phyloP scores from a whole-genome alignment of 2,797 vertebrate genomes.

The Coreius guichenoti region DNA sequence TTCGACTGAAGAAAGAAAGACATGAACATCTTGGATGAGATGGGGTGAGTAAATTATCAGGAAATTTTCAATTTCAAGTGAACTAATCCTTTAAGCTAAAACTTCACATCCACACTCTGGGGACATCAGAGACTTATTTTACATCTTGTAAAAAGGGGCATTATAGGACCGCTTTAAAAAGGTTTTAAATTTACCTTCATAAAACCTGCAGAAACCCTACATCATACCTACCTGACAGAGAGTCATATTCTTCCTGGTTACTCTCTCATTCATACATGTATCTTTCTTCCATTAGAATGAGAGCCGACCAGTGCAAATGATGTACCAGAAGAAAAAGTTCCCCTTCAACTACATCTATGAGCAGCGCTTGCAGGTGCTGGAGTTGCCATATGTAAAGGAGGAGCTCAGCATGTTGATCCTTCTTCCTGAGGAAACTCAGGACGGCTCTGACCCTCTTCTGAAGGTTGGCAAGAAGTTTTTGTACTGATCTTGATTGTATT shows the following conservation, averaged over 20 bases:
- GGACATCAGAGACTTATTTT: no score
- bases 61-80: no score
- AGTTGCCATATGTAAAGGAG: conserved; percentile 81
- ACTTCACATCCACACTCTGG: no score
- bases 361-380: conserved; percentile 81
- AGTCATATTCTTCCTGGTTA: neutral
- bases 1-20: no score
- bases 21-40: no score
- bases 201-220: neutral
- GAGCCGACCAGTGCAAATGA: conserved; percentile 85
- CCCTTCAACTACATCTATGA: conserved; percentile 82
- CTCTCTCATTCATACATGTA: neutral
- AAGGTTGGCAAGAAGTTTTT: conserved; percentile 72
- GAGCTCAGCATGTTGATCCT: conserved; percentile 89
- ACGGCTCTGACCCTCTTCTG: conserved; percentile 78
- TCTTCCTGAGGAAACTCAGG: conserved; percentile 78
- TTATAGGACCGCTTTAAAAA: no score
- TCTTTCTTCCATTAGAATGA: conserved; percentile 72
- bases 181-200: no score
- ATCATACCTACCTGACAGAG: neutral
- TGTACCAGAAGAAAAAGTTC: conserved; percentile 83
- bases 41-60: no score
- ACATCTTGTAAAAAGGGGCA: no score
- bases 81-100: no score
- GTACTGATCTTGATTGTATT: neutral